Evolutionary conservation across 2,888 invertebrate species (phyloP), one percentile per base, ranked within the genome.

Genomic region (Dicroscelio sp.): DNA sequence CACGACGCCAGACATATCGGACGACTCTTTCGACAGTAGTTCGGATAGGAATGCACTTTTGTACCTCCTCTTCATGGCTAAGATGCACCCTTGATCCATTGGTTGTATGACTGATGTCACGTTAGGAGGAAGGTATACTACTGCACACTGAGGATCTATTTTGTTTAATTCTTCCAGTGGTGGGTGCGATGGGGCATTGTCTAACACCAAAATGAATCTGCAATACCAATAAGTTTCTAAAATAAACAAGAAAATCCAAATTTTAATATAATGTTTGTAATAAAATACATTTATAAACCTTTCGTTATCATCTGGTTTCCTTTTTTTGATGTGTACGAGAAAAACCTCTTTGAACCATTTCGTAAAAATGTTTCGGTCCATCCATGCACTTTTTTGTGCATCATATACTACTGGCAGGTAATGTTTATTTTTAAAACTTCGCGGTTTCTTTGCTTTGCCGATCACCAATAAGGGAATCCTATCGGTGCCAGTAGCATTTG

Each of bases 401-500:
- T 89, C 91, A 73, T 93, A 93, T 6, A 63, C 43, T 4, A 94
- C 86, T 31, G 94, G 93, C 30, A 94, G 67, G 6, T 25, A 69
- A 12, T 71, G 60, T 8, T 92, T 76, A 73, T 93, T 90, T 87
- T 94, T 94, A 63, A 95, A 95, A 63, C 92, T 92, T 38, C 93
- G 75, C 38, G 95, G 94, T 30, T 94, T 95, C 80, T 93, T 93
- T n/a, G 55, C n/a, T 25, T 78, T 78, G 5, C 30, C 63, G 17
- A 60, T 78, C 27, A 63, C 63, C 30, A 78, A 86, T 76, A 95
- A 88, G 17, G 93, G 92, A 20, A 95, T 60, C 89, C 92, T 95
- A 82, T 95, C 94, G n/a, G 90, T 94, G 1, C 95, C 95, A 58
- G 86, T 75, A 10, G 93, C 93, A 89, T 95, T 95, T n/a, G 94